These are phyloP conservation scores for Habropoda laboriosa DNA, from an alignment of 1,140 invertebrate species.

Conservation along the genomic window DNA sequence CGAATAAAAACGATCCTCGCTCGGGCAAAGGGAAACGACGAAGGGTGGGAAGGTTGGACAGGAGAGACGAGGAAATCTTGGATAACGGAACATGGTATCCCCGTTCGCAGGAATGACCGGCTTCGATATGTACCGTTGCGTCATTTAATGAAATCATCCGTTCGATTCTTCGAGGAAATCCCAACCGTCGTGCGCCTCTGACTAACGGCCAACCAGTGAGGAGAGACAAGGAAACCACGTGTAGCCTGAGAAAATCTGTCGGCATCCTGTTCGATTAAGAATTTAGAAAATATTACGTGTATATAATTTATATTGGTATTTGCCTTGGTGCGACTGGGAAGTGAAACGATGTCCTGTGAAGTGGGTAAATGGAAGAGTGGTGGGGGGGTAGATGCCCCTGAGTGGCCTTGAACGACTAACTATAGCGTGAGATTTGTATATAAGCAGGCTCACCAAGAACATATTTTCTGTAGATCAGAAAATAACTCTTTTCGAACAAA, in stretches of 20 bases:
- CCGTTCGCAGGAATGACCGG: slow-evolving; percentile 55
- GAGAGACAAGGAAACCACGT: too few relatives aligned
- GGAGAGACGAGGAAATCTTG: slow-evolving; percentile 20
- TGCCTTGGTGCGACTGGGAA: too few relatives aligned
- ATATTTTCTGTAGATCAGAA: too few relatives aligned
- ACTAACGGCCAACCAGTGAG: not conserved
- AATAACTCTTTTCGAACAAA: too few relatives aligned
- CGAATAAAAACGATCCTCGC: not conserved
- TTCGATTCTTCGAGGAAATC: slow-evolving; percentile 30
- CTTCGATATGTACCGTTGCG: slow-evolving; percentile 55
- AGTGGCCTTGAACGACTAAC: too few relatives aligned
- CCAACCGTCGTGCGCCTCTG: not conserved
- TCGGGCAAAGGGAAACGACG: not conserved
- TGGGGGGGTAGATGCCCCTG: too few relatives aligned
- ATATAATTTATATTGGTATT: too few relatives aligned
- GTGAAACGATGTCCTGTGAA: too few relatives aligned
- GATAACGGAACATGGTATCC: slow-evolving; percentile 63
- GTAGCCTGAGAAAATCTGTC: not conserved
- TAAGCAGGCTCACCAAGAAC: too few relatives aligned
- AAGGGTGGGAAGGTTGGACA: not conserved
- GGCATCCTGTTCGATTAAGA: not conserved
- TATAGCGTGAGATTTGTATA: too few relatives aligned
- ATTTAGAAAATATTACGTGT: not conserved
- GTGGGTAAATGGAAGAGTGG: too few relatives aligned
- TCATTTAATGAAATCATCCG: slow-evolving; percentile 56